Percentiles rank a stretch among this genome's conserved stretches.
Evolutionary conservation across 2,888 invertebrate species (phyloP).

Genomic region (Latrodectus hesperus): DNA sequence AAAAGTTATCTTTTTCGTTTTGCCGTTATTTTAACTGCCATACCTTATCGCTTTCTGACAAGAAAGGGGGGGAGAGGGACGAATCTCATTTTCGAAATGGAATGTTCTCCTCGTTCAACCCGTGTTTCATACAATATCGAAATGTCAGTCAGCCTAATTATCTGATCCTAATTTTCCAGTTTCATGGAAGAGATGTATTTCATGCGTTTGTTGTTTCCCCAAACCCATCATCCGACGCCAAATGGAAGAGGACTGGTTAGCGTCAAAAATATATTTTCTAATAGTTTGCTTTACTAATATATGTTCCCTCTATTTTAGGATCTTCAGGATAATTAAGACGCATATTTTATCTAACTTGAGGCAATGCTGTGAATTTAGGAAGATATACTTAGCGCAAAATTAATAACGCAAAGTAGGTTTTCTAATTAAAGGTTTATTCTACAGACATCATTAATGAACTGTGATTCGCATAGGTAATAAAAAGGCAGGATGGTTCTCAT

Average conservation of each 20-base stretch:
- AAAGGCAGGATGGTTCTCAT: too few relatives aligned
- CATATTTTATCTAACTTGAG: neutral
- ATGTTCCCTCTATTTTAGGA: neutral
- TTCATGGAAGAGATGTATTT: neutral
- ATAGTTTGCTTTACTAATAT: slow-evolving; percentile 28
- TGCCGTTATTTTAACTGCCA: slow-evolving; percentile 36
- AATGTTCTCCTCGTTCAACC: slow-evolving; percentile 6
- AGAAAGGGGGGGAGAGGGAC: neutral
- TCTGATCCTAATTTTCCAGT: slow-evolving; percentile 38
- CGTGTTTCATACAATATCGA: slow-evolving; percentile 16
- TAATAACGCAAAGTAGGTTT: too few relatives aligned
- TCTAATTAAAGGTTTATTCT: too few relatives aligned
- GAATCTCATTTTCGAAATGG: slow-evolving; percentile 56
- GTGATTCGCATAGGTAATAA: too few relatives aligned
- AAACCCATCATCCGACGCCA: neutral
- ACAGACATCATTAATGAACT: too few relatives aligned
- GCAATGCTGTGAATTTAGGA: neutral
- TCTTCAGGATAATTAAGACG: neutral
- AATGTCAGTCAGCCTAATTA: slow-evolving; percentile 51
- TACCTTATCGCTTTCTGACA: slow-evolving; percentile 35
- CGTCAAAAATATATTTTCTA: slow-evolving; percentile 10
- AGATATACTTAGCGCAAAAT: neutral
- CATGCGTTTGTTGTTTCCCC: slow-evolving; percentile 4
- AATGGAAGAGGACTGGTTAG: neutral
- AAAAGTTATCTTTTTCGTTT: slow-evolving; percentile 37